phyloP scores from a whole-genome alignment of 1,140 invertebrate genomes.

The Drosophila leontia region DNA sequence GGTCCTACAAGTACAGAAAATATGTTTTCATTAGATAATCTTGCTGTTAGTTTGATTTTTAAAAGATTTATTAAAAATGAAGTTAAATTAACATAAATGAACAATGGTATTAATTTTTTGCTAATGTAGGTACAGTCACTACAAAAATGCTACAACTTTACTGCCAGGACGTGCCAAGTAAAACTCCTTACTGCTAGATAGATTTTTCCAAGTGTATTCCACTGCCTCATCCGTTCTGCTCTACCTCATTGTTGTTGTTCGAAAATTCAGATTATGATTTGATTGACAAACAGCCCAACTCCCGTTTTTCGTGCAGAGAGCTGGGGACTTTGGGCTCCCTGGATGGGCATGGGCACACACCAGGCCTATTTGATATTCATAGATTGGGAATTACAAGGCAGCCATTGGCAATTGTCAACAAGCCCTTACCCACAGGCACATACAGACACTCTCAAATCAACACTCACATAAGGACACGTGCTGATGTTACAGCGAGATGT shows the following conservation, averaged over 20 bases:
- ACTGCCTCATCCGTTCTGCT: not conserved
- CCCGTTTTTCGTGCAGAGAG: slow-evolving; percentile 26
- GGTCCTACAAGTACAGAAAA: no score
- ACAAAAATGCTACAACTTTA: not conserved
- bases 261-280: slow-evolving; percentile 82
- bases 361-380: slow-evolving; percentile 79
- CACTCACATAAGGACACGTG: slow-evolving; percentile 56
- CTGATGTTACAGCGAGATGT: slow-evolving; percentile 60
- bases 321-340: slow-evolving; percentile 54
- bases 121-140: not conserved
- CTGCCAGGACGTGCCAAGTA: no score
- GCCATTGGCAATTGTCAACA: slow-evolving; percentile 79
- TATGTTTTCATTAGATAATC: not conserved
- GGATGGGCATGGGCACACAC: slow-evolving; percentile 29
- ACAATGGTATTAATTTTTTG: no score
- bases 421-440: slow-evolving; percentile 43
- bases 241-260: slow-evolving; percentile 41
- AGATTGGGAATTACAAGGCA: slow-evolving; percentile 82
- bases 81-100: not conserved
- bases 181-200: no score
- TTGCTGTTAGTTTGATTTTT: not conserved
- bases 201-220: not conserved
- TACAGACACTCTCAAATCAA: slow-evolving; percentile 3
- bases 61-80: not conserved
- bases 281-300: slow-evolving; percentile 62